A percentile compares a stretch with the other conserved stretches of the same genome.
Conservation (phyloP, 2,797 vertebrate species). For the Oophaga sylvatica region DNA sequence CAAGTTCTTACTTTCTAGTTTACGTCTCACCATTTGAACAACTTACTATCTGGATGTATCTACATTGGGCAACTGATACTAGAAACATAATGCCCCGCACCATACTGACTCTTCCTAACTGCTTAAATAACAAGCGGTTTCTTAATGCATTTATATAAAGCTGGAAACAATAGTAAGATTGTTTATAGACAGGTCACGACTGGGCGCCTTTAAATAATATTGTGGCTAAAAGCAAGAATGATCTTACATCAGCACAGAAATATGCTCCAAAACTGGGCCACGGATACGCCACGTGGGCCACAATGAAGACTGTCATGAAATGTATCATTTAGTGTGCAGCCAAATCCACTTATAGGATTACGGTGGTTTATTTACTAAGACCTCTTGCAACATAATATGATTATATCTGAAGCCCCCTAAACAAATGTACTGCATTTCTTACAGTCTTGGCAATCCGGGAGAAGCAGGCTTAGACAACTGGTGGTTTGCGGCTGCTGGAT, state of each 20-base stretch:
- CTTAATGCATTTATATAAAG: background rate
- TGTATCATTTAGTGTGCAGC: constrained; percentile 8
- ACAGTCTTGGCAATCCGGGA: background rate
- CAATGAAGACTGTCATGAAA: constrained; percentile 3
- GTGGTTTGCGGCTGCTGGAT: background rate
- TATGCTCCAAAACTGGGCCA: constrained; percentile 17
- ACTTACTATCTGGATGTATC: no score
- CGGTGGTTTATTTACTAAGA: constrained; percentile 11
- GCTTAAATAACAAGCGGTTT: background rate
- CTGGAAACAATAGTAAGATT: background rate
- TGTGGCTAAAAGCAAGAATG: constrained; percentile 16
- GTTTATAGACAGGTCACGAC: constrained; percentile 10
- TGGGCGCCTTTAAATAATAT: constrained; percentile 21
- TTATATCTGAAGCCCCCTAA: constrained; percentile 1
- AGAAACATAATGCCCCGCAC: background rate
- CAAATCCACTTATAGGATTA: constrained; percentile 27
- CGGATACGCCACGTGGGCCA: constrained; percentile 1
- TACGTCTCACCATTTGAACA: no score
- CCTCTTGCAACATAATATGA: constrained; percentile 26
- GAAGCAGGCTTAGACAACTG: constrained; percentile 5
- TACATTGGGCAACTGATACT: no score
- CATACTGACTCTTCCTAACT: background rate
- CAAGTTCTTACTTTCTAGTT: no score
- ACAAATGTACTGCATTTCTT: constrained; percentile 12
- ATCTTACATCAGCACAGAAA: constrained; percentile 23